Evolutionary conservation across 2,113 vertebrate genomes (phyloP).

Genomic region (Syngnathus floridae): DNA sequence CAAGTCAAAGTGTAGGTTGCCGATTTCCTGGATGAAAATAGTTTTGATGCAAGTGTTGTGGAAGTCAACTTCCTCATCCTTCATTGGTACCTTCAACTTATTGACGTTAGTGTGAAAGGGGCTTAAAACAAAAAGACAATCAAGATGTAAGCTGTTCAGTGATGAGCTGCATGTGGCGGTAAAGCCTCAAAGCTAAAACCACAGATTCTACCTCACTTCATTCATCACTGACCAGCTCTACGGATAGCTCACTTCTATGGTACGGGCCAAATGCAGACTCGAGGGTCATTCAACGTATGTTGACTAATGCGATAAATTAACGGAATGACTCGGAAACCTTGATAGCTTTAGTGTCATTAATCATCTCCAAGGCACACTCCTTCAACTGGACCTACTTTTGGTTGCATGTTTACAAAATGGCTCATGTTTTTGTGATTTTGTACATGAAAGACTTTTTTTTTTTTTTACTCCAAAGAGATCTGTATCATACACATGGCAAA

Average conservation of each 20-base stretch:
- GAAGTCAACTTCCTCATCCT: too few relatives aligned
- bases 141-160: background rate
- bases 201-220: slow-evolving; percentile 54
- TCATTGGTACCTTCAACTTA: too few relatives aligned
- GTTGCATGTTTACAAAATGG: slow-evolving; percentile 65
- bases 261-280: slow-evolving; percentile 36
- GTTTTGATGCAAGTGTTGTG: too few relatives aligned
- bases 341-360: slow-evolving; percentile 24
- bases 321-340: slow-evolving; percentile 19
- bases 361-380: slow-evolving; percentile 28
- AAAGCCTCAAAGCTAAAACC: slow-evolving; percentile 1
- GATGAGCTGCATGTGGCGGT: background rate
- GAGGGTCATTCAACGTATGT: slow-evolving; percentile 41
- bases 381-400: slow-evolving; percentile 19
- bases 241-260: slow-evolving; percentile 47
- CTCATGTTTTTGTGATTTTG: slow-evolving; percentile 35
- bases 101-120: background rate
- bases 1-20: background rate
- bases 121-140: background rate
- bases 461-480: slow-evolving; percentile 66
- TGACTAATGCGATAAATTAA: slow-evolving; percentile 33
- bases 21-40: background rate
- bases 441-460: slow-evolving; percentile 48
- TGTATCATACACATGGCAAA: slow-evolving; percentile 60
- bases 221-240: slow-evolving; percentile 53